Evolutionary conservation across 2,797 vertebrate genomes (phyloP), one percentile per base, ranked within the genome.

Genomic region (Morus bassanus): DNA sequence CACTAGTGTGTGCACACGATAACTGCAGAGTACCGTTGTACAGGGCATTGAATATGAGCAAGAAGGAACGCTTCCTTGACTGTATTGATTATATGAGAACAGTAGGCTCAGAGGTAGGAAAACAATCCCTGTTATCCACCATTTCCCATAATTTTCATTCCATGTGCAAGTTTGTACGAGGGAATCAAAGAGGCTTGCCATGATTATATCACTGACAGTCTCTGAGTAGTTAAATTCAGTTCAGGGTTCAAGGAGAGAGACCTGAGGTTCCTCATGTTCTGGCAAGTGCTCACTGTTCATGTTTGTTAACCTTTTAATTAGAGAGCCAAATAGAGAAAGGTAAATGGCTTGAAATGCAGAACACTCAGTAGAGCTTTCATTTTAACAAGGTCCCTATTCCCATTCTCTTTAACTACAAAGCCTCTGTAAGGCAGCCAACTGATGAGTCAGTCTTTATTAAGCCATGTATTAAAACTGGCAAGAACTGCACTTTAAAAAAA

Each of bases 221-320:
- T 61, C 61, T 18, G 15, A 46, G 18, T 56, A 33, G 45, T 81
- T 72, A 75, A 65, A 90, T 72, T 64, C 54, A 35, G 23, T 80
- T 89, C 35, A 59, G 30, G 27, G 43, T 70, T 88, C 35, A 70
- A 39, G 35, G 0, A 12, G 48, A 70, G 51, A 46, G 25, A 57
- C 18, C 19, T 64, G 43, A 51, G 9, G 10, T 51, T 93, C 39
- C 27, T 25, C 46, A 0, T 54, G 15, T 72, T 81, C 61, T 48
- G 27, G 45, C 35, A 92, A 72, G 80, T 77, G 39, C 51, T 77
- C 35, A 46, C 18, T 46, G 8, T 51, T 83, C 33, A 7, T 59
- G 35, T 91, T 95, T 92, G 48, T 64, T 84, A 65, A 93, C 59
- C 59, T 90, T 80, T 94, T 80, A 72, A 79, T 89, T 88, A 72